Base-by-base conservation (phyloP, 2,113 vertebrate species). In the Rousettus leschenaultii region DNA sequence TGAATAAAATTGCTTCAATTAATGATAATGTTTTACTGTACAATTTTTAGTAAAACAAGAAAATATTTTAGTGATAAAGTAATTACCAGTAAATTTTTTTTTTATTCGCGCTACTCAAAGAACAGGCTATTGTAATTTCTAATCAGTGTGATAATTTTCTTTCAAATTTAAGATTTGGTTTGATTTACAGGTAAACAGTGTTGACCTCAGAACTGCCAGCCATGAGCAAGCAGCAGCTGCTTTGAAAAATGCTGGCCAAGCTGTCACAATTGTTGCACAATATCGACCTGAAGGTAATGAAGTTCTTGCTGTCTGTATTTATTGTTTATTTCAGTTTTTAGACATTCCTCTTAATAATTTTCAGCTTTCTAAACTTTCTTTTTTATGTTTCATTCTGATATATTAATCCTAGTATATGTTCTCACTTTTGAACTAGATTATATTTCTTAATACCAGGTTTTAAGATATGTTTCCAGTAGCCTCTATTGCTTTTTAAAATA, bases 221-320 rank as follows among this genome's bases (percentile, higher is more conserved):
- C 99, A 99, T 1, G 99, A 99, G 28, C 99, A 99, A 96, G 99
- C 99, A 0, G 99, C 99, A 3, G 99, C 99, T 0, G 98, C 99
- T 33, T 97, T 99, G 97, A 99, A 99, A 98, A 99, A 99, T 0
- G 99, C 99, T 10, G 99, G 99, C n/a, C 99, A 99, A 82, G 99
- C 99, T 0, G 99, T 99, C 92, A 99, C 99, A 51, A 99, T 99
- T 63, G 98, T 99, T 82, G 99, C 99, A 88, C 99, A 99, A 84
- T 99, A 99, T 98, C 99, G 99, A 91, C 99, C 99, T 12, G 99
- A 99, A 98, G 99, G 99, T 99, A 99, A 99, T 98, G 57, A 65
- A 96, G 40, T 94, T 92, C 33, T 92, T 92, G 3, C 7, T 95
- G 1, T 92, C n/a, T 88, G 0, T 96, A 6, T 19, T 82, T 93